phyloP scores from a whole-genome alignment of 2,113 vertebrate genomes.

The Corythornis cristatus region DNA sequence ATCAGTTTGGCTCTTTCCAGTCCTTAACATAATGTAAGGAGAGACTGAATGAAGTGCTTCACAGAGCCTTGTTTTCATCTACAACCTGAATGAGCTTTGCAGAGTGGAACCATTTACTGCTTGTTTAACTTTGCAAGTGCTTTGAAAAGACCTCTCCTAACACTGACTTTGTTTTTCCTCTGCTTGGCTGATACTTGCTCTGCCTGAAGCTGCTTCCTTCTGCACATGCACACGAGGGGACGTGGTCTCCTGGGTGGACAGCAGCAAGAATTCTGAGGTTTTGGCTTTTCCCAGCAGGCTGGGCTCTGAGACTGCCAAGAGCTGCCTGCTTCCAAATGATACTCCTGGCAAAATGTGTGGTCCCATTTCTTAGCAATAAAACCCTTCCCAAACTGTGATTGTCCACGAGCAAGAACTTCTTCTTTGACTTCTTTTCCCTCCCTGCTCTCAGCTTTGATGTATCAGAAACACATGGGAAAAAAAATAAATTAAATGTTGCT shows the following conservation, averaged over 20 bases:
- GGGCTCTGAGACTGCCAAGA: neutral
- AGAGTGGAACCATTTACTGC: constrained; percentile 6
- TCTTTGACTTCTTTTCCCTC: neutral
- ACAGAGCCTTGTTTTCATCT: constrained; percentile 12
- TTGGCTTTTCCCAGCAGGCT: neutral
- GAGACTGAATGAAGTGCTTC: constrained; percentile 20
- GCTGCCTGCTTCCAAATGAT: neutral
- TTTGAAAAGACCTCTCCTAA: constrained; percentile 42
- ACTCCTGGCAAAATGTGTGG: neutral
- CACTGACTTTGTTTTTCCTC: neutral
- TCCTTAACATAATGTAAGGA: constrained; percentile 7
- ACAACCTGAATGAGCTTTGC: constrained; percentile 30
- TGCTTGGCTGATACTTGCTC: constrained; percentile 1
- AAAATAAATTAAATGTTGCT: neutral
- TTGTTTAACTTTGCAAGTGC: constrained; percentile 45
- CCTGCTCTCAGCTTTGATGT: neutral
- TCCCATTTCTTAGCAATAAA: constrained; percentile 11
- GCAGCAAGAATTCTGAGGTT: neutral
- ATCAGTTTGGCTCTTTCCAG: neutral
- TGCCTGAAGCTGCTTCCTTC: neutral
- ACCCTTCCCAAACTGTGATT: neutral
- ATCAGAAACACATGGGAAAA: neutral
- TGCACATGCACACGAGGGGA: neutral
- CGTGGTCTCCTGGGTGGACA: neutral
- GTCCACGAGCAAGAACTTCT: neutral